phyloP scores from a whole-genome alignment of 1,140 invertebrate species.

The Probaryconus sp. region DNA sequence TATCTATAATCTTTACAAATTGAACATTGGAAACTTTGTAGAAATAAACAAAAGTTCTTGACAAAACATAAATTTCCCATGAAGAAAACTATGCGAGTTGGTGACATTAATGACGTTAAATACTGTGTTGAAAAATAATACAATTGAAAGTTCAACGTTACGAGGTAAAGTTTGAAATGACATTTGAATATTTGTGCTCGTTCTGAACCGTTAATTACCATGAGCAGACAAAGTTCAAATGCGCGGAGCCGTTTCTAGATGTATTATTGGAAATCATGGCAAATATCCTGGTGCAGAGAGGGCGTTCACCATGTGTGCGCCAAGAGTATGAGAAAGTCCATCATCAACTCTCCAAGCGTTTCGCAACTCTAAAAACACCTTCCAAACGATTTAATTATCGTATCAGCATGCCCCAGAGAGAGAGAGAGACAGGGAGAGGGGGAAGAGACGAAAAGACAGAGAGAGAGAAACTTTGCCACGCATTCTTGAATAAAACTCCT shows the following conservation, averaged over 20 bases:
- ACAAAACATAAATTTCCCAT: too few relatives aligned
- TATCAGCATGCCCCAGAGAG: too few relatives aligned
- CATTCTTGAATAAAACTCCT: too few relatives aligned
- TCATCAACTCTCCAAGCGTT: conserved; percentile 30
- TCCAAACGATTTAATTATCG: conserved; percentile 52
- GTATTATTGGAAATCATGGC: conserved; percentile 9
- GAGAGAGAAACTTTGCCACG: too few relatives aligned
- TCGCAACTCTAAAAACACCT: conserved; percentile 33
- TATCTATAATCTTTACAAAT: too few relatives aligned
- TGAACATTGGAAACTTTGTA: too few relatives aligned
- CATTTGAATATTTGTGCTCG: background rate
- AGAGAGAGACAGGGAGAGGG: too few relatives aligned
- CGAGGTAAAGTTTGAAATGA: background rate
- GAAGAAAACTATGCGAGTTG: too few relatives aligned
- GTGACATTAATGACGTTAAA: too few relatives aligned
- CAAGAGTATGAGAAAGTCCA: conserved; percentile 10
- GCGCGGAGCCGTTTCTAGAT: background rate
- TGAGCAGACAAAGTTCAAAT: background rate
- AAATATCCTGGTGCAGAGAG: background rate
- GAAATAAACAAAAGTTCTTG: too few relatives aligned
- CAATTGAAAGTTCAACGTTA: background rate
- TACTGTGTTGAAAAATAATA: too few relatives aligned
- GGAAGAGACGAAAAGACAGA: too few relatives aligned
- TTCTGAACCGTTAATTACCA: background rate
- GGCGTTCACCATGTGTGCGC: conserved; percentile 12